Percentiles rank a stretch among this genome's conserved stretches.
Evolutionary conservation across 2,797 vertebrate species (phyloP).

Genomic region (Cossypha niveicapilla): DNA sequence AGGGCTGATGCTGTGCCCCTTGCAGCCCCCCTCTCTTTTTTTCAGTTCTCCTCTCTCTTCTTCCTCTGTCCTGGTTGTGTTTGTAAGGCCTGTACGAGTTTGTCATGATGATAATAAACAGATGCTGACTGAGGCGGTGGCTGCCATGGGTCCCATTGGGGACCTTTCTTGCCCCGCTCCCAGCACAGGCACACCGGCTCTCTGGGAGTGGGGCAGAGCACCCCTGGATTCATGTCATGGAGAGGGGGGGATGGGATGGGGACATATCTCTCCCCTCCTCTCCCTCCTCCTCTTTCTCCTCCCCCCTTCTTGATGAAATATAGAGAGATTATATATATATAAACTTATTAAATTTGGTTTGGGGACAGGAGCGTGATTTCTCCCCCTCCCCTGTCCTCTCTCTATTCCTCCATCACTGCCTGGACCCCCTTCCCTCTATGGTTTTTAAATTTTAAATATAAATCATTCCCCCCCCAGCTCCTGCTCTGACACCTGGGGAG

Average conservation of each 20-base stretch:
- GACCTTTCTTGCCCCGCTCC: slow-evolving; percentile 13
- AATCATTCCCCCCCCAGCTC: slow-evolving; percentile 36
- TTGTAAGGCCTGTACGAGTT: slow-evolving; percentile 66
- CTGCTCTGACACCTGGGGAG: slow-evolving; percentile 36
- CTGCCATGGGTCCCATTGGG: slow-evolving; percentile 30
- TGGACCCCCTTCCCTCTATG: neutral
- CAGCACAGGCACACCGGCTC: neutral
- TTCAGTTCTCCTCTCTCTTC: slow-evolving; percentile 70
- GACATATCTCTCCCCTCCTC: neutral
- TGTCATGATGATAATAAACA: slow-evolving; percentile 61
- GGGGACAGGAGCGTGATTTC: slow-evolving; percentile 66
- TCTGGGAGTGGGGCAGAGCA: slow-evolving; percentile 21
- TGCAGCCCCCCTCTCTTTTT: slow-evolving; percentile 52
- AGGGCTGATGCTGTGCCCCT: neutral
- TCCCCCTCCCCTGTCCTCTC: slow-evolving; percentile 46
- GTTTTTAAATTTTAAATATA: slow-evolving; percentile 58
- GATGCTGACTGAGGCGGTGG: slow-evolving; percentile 66
- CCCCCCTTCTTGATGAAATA: slow-evolving; percentile 70
- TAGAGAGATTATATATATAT: slow-evolving; percentile 79
- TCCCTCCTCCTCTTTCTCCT: neutral
- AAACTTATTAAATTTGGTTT: slow-evolving; percentile 75
- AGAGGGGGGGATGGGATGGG: slow-evolving; percentile 20
- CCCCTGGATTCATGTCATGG: neutral
- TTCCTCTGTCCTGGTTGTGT: slow-evolving; percentile 59
- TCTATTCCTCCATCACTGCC: slow-evolving; percentile 27